Evolutionary conservation across 1,140 invertebrate genomes (phyloP), one percentile per base, ranked within the genome.

Genomic region (Drosophila erecta): DNA sequence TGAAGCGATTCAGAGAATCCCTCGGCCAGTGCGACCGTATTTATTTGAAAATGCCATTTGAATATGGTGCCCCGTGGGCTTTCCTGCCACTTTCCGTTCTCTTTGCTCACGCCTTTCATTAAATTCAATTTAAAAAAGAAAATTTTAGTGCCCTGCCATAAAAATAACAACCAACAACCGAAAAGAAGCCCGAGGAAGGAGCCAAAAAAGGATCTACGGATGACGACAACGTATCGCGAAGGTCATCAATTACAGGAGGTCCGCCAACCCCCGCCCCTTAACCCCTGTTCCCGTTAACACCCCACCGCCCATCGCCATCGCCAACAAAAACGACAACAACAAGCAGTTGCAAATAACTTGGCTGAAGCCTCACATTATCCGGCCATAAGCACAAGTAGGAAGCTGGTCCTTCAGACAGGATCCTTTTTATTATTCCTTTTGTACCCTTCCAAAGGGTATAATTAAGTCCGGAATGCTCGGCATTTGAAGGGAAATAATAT

Each of bases 291-390:
- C 64, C 56, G 44, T 30, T 40, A 40, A 41, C 35, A 40, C 50
- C 37, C 58, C 61, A 30, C 47, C 43, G 24, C 38, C 59, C 57
- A 5, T 11, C 33, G 4, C 59, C 57, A 5, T 11, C 33, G 4
- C 33, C 33, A 10, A 6, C 43, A 67, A 22, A 54, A 59, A 33
- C 50, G 67, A 40, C 35, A 73, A 58, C 49, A 72, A 58, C 66
- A 61, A 62, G 83, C 81, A 86, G 67, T 86, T 86, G 78, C 81
- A 85, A 86, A 86, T 86, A 86, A 81, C 83, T 87, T 86, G 83
- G 79, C 83, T 81, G 81, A 86, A 79, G 81, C 78, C 71, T 81
- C 83, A 72, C 78, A 86, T 86, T 86, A 86, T 86, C 81, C 81
- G 75, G 78, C 83, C 79, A 81, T 87, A 86, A 86, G 81, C 81